Base-by-base conservation (phyloP, 1,140 invertebrate genomes). In the Hyphantria cunea region DNA sequence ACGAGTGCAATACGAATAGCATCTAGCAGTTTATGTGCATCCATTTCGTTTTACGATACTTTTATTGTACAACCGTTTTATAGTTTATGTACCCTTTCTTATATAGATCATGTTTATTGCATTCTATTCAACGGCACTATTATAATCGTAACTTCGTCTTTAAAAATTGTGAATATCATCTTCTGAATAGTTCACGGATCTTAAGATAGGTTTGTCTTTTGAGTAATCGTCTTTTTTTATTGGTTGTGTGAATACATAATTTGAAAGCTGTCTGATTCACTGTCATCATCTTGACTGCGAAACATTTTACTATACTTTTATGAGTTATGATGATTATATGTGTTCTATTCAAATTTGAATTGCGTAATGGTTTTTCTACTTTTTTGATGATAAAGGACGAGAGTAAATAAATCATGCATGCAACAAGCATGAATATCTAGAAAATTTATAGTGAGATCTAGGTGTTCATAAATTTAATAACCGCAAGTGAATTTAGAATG, bases 51-150 rank as follows among this genome's bases (percentile, higher is more conserved):
- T 71, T 64, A 68, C 41, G 51, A 41, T 39, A 12, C 13, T 70
- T 63, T 66, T 70, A 66, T 66, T 62, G 50, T 52, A 31, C 15
- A 10, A 10, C 15, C 34, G n/a, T 66, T 54, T 70, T 66, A 65
- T 63, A 31, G 58, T 37, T 39, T 54, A 58, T 68, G 41, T 64
- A 44, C 25, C 52, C 51, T 64, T 56, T 52, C 41, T 25, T 49
- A 58, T 56, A 45, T 58, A 33, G 6, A 47, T 14, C 42, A 34
- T 56, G 44, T 47, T 47, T 56, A 56, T 56, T n/a, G 34, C 42
- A 47, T 45, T 45, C 25, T 54, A 54, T 55, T 55, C 42, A 55
- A 12, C 41, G 32, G 8, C 32, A 11, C 34, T 37, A 10, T 7
- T 37, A 25, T 56, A 33, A 47, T 37, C 32, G 10, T 47, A 31